phyloP scores from a whole-genome alignment of 2,113 vertebrate genomes.

The Dipodomys ordii region DNA sequence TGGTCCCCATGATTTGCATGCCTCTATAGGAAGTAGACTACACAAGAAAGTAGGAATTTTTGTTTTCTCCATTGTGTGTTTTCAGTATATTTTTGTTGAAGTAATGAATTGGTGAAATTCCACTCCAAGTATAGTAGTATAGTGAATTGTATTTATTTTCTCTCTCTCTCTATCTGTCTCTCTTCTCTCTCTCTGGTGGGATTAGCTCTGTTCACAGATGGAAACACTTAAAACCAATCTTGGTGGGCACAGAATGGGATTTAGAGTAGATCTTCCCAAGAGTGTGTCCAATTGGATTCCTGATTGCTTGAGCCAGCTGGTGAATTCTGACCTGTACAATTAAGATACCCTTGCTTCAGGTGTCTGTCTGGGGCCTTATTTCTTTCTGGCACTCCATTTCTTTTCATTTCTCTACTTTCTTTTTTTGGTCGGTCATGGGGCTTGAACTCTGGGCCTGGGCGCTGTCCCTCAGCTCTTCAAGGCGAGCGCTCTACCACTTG shows the following conservation, averaged over 20 bases:
- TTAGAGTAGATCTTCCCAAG: not conserved
- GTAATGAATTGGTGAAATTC: conserved; percentile 29
- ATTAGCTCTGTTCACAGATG: no score
- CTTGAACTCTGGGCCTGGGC: no score
- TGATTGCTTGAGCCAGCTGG: not conserved
- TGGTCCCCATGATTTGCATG: not conserved
- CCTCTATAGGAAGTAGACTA: not conserved
- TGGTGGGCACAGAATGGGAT: not conserved
- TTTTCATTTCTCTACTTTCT: not conserved
- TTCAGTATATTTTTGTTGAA: not conserved
- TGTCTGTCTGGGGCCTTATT: not conserved
- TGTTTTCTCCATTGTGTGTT: conserved; percentile 30
- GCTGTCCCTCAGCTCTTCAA: no score
- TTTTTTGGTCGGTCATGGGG: no score
- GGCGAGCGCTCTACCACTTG: no score
- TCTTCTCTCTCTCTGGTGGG: no score
- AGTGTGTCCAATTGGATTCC: not conserved
- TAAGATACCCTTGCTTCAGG: not conserved
- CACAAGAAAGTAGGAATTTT: not conserved
- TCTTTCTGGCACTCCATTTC: not conserved
- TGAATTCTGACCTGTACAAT: not conserved
- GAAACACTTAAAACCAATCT: not conserved
- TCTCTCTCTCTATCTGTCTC: no score
- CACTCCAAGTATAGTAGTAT: no score
- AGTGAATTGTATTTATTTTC: no score